Conservation (phyloP, 2,888 invertebrate genomes). For the Dynastes maya region DNA sequence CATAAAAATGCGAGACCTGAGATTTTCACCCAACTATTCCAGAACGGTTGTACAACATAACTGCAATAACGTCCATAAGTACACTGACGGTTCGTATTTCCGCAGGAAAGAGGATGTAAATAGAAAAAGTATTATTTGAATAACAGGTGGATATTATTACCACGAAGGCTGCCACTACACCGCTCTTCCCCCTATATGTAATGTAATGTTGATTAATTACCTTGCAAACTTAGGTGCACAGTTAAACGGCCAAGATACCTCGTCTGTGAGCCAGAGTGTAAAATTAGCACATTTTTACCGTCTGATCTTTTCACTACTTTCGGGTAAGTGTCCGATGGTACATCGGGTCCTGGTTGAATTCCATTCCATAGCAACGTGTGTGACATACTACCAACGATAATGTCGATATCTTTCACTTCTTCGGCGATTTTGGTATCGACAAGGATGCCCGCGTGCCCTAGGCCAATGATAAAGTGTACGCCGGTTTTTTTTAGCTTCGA, state of each 20-base stretch:
- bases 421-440: background rate
- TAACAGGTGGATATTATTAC: no score
- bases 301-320: constrained; percentile 78
- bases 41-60: no score
- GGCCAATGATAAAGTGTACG: constrained; percentile 77
- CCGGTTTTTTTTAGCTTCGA: background rate
- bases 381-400: constrained; percentile 92
- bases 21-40: no score
- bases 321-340: constrained; percentile 83
- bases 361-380: constrained; percentile 91
- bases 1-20: no score
- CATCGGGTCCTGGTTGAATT: constrained; percentile 78
- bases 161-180: no score
- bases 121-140: no score
- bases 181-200: no score
- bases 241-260: constrained; percentile 85
- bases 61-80: no score
- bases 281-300: constrained; percentile 83
- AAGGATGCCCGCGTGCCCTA: constrained; percentile 85
- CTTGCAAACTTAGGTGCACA: constrained; percentile 82
- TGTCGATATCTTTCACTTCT: constrained; percentile 73
- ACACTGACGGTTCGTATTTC: no score
- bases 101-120: no score
- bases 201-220: constrained; percentile 70
- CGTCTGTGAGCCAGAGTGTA: constrained; percentile 91